Conservation (phyloP, 2,888 invertebrate species). For the Polydrusus pterygomalis region DNA sequence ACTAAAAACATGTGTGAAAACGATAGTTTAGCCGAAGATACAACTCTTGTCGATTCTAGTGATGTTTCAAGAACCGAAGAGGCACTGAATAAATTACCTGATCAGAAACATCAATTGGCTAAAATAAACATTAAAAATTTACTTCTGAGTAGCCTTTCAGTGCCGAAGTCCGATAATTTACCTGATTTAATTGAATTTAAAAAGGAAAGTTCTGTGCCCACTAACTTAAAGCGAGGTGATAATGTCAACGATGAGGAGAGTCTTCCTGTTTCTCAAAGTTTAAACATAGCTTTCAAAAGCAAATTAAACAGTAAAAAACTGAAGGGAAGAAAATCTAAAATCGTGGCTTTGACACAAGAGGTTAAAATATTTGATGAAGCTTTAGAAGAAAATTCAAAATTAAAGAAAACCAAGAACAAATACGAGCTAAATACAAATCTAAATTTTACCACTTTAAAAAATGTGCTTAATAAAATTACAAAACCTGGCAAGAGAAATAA, state of each 20-base stretch:
- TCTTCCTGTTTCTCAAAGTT: background rate
- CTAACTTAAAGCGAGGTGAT: background rate
- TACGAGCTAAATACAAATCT: slow-evolving; percentile 7
- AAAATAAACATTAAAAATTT: slow-evolving; percentile 46
- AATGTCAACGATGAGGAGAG: background rate
- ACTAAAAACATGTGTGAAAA: background rate
- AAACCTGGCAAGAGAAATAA: slow-evolving; percentile 21
- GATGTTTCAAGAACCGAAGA: background rate
- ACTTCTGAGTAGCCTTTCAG: slow-evolving; percentile 31
- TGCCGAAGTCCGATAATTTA: slow-evolving; percentile 20
- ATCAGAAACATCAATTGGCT: slow-evolving; percentile 40
- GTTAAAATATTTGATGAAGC: slow-evolving; percentile 12
- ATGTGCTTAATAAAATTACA: slow-evolving; percentile 28
- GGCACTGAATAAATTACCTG: background rate
- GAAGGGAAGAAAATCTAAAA: slow-evolving; percentile 21
- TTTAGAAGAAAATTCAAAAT: slow-evolving; percentile 2
- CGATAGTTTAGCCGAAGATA: background rate
- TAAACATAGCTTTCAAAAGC: background rate
- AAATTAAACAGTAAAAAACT: slow-evolving; percentile 20
- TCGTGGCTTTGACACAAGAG: background rate
- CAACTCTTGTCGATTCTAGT: background rate
- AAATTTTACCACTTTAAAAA: slow-evolving; percentile 24
- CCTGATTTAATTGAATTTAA: background rate
- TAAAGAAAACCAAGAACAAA: slow-evolving; percentile 4
- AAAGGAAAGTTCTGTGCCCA: background rate